Evolutionary conservation across 2,888 invertebrate species (phyloP).

Genomic region (Orthosia cruda): DNA sequence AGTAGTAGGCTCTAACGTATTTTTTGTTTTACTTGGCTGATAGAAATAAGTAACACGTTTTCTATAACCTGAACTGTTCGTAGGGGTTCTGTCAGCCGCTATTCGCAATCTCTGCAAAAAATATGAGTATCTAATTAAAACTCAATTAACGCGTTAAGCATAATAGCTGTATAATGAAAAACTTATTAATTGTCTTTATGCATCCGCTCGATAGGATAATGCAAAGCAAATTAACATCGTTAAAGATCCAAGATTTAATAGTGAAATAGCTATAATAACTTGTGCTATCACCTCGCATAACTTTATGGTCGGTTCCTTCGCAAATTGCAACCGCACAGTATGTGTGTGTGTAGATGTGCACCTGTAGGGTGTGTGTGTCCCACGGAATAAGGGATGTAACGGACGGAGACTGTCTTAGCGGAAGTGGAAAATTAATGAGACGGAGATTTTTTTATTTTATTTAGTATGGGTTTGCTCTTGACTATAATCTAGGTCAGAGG

Average conservation of each 20-base stretch:
- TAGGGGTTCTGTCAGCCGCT: too few species aligned
- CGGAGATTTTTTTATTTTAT: too few species aligned
- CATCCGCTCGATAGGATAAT: constrained; percentile 61
- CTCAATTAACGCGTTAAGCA: background rate
- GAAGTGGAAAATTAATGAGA: background rate
- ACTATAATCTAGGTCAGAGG: too few species aligned
- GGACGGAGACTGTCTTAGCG: background rate
- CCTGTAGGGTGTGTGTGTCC: constrained; percentile 12
- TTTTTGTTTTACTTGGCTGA: too few species aligned
- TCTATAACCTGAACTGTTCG: too few species aligned
- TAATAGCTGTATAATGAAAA: constrained; percentile 36
- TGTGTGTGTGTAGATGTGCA: constrained; percentile 6
- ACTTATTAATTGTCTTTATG: constrained; percentile 20
- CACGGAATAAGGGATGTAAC: background rate
- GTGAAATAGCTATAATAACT: constrained; percentile 59
- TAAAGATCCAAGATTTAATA: constrained; percentile 64
- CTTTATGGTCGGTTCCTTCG: constrained; percentile 60
- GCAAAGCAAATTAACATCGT: constrained; percentile 56
- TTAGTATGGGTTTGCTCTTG: too few species aligned
- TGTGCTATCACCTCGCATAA: constrained; percentile 64
- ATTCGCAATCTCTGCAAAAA: background rate
- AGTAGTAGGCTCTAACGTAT: too few species aligned
- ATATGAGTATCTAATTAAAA: background rate
- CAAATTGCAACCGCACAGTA: constrained; percentile 64
- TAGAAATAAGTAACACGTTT: too few species aligned